phyloP scores from a whole-genome alignment of 2,888 invertebrate genomes.

The Mesoligia furuncula region DNA sequence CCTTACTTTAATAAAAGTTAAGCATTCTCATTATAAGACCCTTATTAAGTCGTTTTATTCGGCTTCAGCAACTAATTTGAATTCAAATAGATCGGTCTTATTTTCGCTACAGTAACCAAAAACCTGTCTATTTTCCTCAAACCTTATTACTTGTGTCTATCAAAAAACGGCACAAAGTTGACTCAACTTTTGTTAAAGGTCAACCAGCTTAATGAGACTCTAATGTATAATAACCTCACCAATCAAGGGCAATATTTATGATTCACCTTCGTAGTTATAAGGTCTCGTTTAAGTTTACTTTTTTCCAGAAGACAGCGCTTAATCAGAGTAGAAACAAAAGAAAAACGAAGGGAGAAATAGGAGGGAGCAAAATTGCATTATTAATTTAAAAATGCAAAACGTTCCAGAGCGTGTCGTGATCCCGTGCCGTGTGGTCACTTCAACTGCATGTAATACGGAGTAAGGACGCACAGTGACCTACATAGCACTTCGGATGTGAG shows the following conservation, averaged over 20 bases:
- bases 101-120: conserved; percentile 28
- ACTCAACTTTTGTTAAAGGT: conserved; percentile 33
- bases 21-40: neutral
- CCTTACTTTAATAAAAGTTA: neutral
- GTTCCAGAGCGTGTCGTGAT: conserved; percentile 9
- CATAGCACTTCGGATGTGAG: conserved; percentile 54
- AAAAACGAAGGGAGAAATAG: neutral
- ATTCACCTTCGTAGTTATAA: neutral
- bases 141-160: conserved; percentile 26
- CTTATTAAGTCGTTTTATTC: neutral
- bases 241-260: conserved; percentile 19
- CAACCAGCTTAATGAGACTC: conserved; percentile 38
- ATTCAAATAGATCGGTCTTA: conserved; percentile 21
- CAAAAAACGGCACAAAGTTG: conserved; percentile 17
- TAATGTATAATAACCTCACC: conserved; percentile 27
- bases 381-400: conserved; percentile 21
- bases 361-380: conserved; percentile 5
- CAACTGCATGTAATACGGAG: conserved; percentile 51
- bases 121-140: conserved; percentile 13
- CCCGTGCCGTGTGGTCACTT: conserved; percentile 35
- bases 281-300: neutral
- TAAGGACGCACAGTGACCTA: conserved; percentile 61
- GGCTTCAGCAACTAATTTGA: conserved; percentile 5
- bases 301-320: neutral
- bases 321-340: conserved; percentile 5